Base-by-base conservation (phyloP, 2,113 vertebrate species). In the Peromyscus californicus region DNA sequence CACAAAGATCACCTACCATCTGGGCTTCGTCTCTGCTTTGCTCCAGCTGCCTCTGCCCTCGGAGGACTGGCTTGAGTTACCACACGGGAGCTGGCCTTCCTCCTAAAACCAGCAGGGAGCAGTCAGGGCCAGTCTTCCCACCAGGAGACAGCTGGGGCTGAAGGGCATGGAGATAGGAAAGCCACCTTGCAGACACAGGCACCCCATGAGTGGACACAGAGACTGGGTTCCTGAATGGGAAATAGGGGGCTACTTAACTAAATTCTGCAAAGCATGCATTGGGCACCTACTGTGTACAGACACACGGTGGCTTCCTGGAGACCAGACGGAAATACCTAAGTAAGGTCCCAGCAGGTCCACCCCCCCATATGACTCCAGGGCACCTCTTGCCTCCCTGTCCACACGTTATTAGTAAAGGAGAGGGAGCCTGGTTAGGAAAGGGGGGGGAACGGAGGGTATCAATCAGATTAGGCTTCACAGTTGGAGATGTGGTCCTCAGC, bases 31-130 rank as follows among this genome's bases (percentile, higher is more conserved):
- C 1, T 0, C 21, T 1, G 19, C 10, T 22, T 42, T 5, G 0
- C 29, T 86, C 76, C 51, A 0, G 61, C 7, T 85, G 65, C 26
- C 19, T 7, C 59, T 10, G 7, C 0, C 42, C 21, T 88, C 93
- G 0, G 11, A 2, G 0, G 36, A 51, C 51, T 51, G 51, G 42
- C 42, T 88, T 5, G 3, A 2, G 65, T 67, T 3, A 0, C 70
- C 4, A 17, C 57, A 26, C 9, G 93, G 79, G 26, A 36, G 45
- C 36, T 1, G 26, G 36, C 93, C 94, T 95, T 97, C 97, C 87
- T 97, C 97, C 97, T 98, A 91, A 29, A 90, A 63, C 33, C 94
- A 84, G 33, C 45, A 54, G 80, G 89, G 70, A 85, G 29, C 24
- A 0, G 21, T 61, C 86, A 63, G 80, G 48, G 19, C 48, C 26